phyloP scores from a whole-genome alignment of 2,113 vertebrate genomes.

The Nesospiza acunhae region DNA sequence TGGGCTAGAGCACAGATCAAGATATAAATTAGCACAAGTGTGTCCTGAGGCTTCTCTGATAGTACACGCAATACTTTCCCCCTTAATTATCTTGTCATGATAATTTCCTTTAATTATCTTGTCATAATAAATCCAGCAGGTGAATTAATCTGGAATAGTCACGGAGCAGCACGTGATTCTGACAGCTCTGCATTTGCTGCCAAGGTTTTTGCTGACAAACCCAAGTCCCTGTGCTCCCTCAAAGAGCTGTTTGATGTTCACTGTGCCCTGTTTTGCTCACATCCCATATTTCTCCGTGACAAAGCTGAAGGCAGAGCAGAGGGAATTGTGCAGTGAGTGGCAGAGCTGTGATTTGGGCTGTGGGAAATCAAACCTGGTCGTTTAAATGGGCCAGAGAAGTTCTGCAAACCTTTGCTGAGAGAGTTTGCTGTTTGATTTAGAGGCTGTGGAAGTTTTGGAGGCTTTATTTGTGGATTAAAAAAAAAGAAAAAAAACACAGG shows the following conservation, averaged over 20 bases:
- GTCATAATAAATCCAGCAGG: background rate
- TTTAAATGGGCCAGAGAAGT: background rate
- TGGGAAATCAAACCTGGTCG: background rate
- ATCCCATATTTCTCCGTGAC: fast-evolving
- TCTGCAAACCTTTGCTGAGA: background rate
- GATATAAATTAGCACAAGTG: background rate
- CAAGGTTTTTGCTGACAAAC: background rate
- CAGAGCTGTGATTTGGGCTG: background rate
- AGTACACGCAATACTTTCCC: background rate
- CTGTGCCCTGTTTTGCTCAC: background rate
- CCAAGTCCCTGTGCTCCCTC: background rate
- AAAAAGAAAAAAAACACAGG: too few species aligned
- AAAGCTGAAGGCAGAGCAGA: background rate
- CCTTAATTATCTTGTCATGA: constrained; percentile 21
- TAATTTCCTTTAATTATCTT: constrained; percentile 47
- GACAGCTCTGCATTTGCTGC: background rate
- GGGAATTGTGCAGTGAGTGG: background rate
- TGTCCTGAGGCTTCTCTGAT: background rate
- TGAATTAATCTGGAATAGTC: background rate
- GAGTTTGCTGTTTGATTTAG: background rate
- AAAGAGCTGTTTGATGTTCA: background rate
- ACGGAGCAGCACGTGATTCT: background rate
- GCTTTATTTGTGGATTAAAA: fast-evolving
- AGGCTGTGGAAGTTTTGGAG: background rate
- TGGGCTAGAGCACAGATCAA: background rate